These are phyloP conservation scores for Ochropacha duplaris DNA, from an alignment of 2,888 invertebrate species.

Conservation along the genomic window DNA sequence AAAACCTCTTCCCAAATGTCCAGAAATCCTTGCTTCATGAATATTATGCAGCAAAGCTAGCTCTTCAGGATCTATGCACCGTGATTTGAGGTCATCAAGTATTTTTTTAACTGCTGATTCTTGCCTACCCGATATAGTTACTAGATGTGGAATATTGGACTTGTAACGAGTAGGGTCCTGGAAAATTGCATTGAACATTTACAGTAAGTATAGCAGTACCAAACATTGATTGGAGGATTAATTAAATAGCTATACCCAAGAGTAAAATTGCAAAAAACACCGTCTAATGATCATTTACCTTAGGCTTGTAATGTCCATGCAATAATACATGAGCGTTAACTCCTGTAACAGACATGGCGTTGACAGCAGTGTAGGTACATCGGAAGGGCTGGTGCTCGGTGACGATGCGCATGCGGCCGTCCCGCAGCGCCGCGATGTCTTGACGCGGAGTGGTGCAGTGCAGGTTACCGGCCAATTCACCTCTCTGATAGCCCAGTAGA, in stretches of 20 bases:
- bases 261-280: neutral
- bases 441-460: slow-evolving; percentile 84
- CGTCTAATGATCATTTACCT: slow-evolving; percentile 42
- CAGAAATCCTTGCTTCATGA: slow-evolving; percentile 46
- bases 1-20: slow-evolving; percentile 66
- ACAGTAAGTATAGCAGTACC: no score
- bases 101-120: slow-evolving; percentile 46
- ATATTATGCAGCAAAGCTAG: slow-evolving; percentile 62
- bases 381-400: slow-evolving; percentile 80
- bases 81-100: slow-evolving; percentile 50
- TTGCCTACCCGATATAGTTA: slow-evolving; percentile 56
- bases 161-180: slow-evolving; percentile 53
- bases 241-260: no score
- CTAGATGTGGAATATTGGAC: slow-evolving; percentile 52
- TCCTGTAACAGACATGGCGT: slow-evolving; percentile 59
- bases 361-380: slow-evolving; percentile 70
- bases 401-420: slow-evolving; percentile 82
- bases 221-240: no score
- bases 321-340: slow-evolving; percentile 58
- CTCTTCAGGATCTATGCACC: slow-evolving; percentile 62
- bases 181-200: no score
- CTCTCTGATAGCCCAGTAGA: slow-evolving; percentile 85
- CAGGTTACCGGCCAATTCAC: slow-evolving; percentile 87
- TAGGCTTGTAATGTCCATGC: slow-evolving; percentile 55
- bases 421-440: slow-evolving; percentile 73